Evolutionary conservation across 2,797 vertebrate species (phyloP).

Genomic region (Dromococcyx pavoninus): DNA sequence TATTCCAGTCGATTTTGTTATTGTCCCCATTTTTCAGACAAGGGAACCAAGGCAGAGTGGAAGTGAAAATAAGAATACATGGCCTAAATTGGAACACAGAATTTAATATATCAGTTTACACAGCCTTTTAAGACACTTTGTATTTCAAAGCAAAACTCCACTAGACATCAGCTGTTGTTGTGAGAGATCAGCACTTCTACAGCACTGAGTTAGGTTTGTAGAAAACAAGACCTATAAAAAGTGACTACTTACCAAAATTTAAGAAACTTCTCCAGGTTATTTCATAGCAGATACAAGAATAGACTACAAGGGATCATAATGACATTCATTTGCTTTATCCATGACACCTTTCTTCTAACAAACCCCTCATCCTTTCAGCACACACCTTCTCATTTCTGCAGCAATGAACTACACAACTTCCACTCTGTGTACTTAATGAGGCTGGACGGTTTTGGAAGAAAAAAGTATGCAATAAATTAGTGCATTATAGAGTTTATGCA

Average conservation of each 20-base stretch:
- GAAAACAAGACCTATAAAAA: neutral
- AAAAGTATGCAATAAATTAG: slow-evolving; percentile 2
- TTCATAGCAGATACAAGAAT: neutral
- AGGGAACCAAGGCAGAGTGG: neutral
- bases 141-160: neutral
- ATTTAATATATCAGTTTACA: slow-evolving; percentile 1
- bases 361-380: neutral
- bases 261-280: neutral
- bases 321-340: neutral
- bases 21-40: neutral
- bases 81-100: neutral
- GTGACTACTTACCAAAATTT: slow-evolving; percentile 14
- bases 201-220: neutral
- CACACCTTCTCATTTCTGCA: neutral
- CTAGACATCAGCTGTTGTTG: neutral
- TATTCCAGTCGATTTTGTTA: neutral
- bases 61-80: neutral
- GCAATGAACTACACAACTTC: neutral
- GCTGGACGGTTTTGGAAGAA: neutral
- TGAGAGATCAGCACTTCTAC: neutral
- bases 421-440: neutral
- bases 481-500: neutral
- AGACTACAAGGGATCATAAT: neutral
- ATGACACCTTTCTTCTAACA: neutral
- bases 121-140: neutral